phyloP scores from a whole-genome alignment of 2,113 vertebrate species.

The Myotis davidii region DNA sequence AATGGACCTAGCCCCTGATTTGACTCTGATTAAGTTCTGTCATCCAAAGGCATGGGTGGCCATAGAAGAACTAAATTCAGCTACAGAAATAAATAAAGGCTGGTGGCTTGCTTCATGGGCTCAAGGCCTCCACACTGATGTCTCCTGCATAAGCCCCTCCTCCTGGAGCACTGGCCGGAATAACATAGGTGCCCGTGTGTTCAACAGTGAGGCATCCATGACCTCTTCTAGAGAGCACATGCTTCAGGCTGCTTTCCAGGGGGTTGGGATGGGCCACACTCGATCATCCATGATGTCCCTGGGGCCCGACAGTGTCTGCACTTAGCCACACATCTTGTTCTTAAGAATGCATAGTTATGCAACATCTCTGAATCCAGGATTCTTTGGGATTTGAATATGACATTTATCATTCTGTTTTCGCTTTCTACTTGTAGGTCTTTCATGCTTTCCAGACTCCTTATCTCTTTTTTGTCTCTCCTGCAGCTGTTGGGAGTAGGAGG shows the following conservation, averaged over 20 bases:
- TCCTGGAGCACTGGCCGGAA: background rate
- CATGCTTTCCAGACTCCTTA: background rate
- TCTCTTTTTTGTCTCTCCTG: background rate
- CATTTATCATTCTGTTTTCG: background rate
- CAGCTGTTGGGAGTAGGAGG: background rate
- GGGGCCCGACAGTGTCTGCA: fast-evolving
- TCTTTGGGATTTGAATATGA: background rate
- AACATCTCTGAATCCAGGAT: background rate
- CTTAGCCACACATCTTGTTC: background rate
- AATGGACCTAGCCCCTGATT: background rate
- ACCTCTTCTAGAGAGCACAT: fast-evolving
- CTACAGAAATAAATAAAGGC: background rate
- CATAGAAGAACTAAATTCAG: background rate
- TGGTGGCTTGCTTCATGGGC: background rate
- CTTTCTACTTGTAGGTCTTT: background rate
- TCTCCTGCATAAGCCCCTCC: too few relatives aligned
- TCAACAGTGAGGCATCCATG: fast-evolving
- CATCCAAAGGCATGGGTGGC: fast-evolving
- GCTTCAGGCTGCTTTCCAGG: background rate
- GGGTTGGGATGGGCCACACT: fast-evolving
- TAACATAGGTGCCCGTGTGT: fast-evolving
- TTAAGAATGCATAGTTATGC: background rate
- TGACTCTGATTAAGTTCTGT: background rate
- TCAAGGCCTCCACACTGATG: background rate
- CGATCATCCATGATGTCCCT: fast-evolving